Percentiles rank a stretch among this genome's conserved stretches.
Conservation (phyloP, 2,797 vertebrate species). For the Remorina albescens region DNA sequence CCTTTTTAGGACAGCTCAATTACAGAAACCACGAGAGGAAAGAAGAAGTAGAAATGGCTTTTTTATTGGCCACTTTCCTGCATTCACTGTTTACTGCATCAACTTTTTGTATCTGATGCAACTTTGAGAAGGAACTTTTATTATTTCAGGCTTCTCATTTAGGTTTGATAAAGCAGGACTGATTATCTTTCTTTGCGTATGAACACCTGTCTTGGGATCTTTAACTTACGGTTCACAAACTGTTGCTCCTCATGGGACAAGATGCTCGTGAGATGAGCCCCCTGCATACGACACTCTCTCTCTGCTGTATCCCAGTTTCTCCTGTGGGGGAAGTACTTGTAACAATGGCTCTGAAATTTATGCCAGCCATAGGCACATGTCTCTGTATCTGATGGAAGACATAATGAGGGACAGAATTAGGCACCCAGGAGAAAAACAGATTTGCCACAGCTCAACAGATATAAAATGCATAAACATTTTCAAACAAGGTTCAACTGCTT, state of each 20-base stretch:
- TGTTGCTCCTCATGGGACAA: conserved; percentile 93
- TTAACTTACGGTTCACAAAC: conserved; percentile 94
- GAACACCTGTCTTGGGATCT: neutral
- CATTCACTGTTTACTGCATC: conserved; percentile 37
- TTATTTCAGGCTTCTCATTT: neutral
- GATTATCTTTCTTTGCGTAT: neutral
- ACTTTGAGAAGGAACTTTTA: neutral
- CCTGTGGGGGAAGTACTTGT: conserved; percentile 93
- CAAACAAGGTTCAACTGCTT: too few species aligned
- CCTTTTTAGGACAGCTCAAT: conserved; percentile 52
- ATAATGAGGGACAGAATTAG: conserved; percentile 22
- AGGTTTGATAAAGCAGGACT: conserved; percentile 4
- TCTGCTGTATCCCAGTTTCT: conserved; percentile 96
- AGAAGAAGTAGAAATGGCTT: conserved; percentile 28
- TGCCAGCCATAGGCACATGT: conserved; percentile 96
- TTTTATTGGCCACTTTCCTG: conserved; percentile 64
- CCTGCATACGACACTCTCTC: conserved; percentile 94
- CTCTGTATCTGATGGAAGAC: conserved; percentile 89
- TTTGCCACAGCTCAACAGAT: neutral
- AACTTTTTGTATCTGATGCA: conserved; percentile 12
- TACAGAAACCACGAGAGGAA: conserved; percentile 17
- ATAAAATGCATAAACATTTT: too few species aligned
- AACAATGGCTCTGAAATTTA: conserved; percentile 98
- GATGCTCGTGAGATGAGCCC: conserved; percentile 94
- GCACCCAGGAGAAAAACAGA: conserved; percentile 5